phyloP scores from a whole-genome alignment of 2,797 vertebrate species.

The Pyrocephalus nanus region DNA sequence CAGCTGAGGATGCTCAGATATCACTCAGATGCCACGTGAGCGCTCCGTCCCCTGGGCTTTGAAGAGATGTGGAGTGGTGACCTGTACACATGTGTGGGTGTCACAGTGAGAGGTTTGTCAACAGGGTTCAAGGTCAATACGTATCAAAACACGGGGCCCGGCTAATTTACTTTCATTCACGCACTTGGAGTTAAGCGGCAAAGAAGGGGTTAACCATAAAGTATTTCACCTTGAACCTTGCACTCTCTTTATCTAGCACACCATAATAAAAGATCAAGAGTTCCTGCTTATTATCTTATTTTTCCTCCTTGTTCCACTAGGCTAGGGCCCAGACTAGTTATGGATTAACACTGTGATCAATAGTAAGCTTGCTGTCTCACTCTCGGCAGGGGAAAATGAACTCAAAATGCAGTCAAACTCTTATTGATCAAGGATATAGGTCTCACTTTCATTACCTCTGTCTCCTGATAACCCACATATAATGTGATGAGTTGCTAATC shows the following conservation, averaged over 20 bases:
- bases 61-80: constrained; percentile 12
- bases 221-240: constrained; percentile 76
- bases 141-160: background rate
- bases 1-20: background rate
- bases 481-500: constrained; percentile 96
- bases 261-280: constrained; percentile 89
- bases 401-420: constrained; percentile 97
- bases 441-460: constrained; percentile 92
- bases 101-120: constrained; percentile 9
- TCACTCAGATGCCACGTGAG: background rate
- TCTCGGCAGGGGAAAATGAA: constrained; percentile 95
- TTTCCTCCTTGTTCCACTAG: constrained; percentile 84
- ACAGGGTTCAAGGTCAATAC: constrained; percentile 46
- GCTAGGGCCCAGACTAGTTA: constrained; percentile 92
- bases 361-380: constrained; percentile 91
- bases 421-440: constrained; percentile 92
- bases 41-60: constrained; percentile 1
- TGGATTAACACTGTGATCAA: constrained; percentile 97
- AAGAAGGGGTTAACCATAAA: constrained; percentile 76
- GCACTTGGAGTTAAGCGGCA: constrained; percentile 56
- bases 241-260: constrained; percentile 83
- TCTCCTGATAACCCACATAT: constrained; percentile 94
- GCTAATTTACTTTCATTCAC: constrained; percentile 16
- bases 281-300: constrained; percentile 89
- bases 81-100: background rate